Conservation (phyloP, 2,888 invertebrate genomes). For the Hylaea fasciaria region DNA sequence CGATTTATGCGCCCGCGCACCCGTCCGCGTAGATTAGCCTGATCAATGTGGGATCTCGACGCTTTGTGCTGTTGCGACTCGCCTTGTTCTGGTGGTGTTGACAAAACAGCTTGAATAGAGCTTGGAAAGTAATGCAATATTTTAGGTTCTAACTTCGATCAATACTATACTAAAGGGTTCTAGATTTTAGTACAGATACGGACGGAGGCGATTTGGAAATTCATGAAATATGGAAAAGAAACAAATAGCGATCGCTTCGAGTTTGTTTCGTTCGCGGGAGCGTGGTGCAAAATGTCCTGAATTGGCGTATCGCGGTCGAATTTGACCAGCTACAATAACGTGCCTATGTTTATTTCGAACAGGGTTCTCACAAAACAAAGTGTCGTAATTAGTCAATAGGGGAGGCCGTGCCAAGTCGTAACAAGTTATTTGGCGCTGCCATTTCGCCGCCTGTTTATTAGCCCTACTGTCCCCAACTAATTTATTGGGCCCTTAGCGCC, state of each 20-base stretch:
- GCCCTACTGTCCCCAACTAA: constrained; percentile 81
- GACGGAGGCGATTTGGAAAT: too few relatives aligned
- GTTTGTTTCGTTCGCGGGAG: too few relatives aligned
- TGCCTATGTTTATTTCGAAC: constrained; percentile 37
- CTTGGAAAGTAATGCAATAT: background rate
- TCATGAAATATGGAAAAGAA: too few relatives aligned
- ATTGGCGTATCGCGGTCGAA: background rate
- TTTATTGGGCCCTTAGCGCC: constrained; percentile 80
- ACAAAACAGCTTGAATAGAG: constrained; percentile 22
- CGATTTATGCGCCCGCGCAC: constrained; percentile 63
- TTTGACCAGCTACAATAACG: background rate
- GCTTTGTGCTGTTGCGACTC: constrained; percentile 35
- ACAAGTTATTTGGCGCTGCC: constrained; percentile 79
- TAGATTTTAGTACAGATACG: too few relatives aligned
- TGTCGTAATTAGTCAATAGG: constrained; percentile 79
- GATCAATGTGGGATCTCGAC: constrained; percentile 55
- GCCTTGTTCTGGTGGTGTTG: constrained; percentile 22
- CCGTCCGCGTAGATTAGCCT: constrained; percentile 63
- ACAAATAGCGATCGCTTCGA: too few relatives aligned
- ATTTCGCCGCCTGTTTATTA: constrained; percentile 78
- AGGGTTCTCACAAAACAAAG: constrained; percentile 66
- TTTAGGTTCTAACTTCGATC: background rate
- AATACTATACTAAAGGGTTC: too few relatives aligned
- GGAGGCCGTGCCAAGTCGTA: constrained; percentile 69
- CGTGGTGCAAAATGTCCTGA: background rate